Base-by-base conservation (phyloP, 2,888 invertebrate species). In the Hyalella azteca region DNA sequence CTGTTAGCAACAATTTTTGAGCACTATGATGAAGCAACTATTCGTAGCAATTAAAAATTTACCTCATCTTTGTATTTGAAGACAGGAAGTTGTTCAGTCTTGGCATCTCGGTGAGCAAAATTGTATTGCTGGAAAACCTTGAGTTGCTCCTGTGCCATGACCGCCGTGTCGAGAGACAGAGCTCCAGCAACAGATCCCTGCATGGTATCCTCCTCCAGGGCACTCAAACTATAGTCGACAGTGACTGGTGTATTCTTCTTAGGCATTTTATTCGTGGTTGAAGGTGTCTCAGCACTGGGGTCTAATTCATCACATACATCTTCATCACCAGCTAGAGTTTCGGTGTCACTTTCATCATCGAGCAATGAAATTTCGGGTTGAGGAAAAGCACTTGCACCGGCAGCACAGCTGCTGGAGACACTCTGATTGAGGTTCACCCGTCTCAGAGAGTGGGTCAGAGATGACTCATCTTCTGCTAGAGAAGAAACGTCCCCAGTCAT, bases 51-150 rank as follows among this genome's bases (percentile, higher is more conserved):
- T n/a, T n/a, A n/a, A n/a, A n/a, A n/a, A n/a, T n/a, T 54, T 32
- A 78, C 82, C 66, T 81, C 78, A 39, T 79, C 78, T 39, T 73
- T 60, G 19, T 26, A 60, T 48, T 75, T 78, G 36, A 73, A 79
- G 11, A 82, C 59, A 39, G 82, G 82, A 9, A 82, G 79, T 1
- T 50, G 40, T 26, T 29, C 29, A 41, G 79, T n/a, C 9, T 49
- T 54, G 13, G n/a, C 11, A 29, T 79, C 29, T 22, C 54, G 40
- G 11, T 22, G 75, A 19, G 60, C 49, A 45, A 82, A 82, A 45
- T 82, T 75, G 66, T 82, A 82, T 29, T 82, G 82, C 22, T 79
- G 73, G 22, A 79, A 82, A 22, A 82, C 82, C 50, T 81, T 66
- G 39, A 59, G 19, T 78, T 73, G 66, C 50, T 59, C 66, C 40